Conservation (phyloP, 2,797 vertebrate species). For the Eulemur albifrons region DNA sequence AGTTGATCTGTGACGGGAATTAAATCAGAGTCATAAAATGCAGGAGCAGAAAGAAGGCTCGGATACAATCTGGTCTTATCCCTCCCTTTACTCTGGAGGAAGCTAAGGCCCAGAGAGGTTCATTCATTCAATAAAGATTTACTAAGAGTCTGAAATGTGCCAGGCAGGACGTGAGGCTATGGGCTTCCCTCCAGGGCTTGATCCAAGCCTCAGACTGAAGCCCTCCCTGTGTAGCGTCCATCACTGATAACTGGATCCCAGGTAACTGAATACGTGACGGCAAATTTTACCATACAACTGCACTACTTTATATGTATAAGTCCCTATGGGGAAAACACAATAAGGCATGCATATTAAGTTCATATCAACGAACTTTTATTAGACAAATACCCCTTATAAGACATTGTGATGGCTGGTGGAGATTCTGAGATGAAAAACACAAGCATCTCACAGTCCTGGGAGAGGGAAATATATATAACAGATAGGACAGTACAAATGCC, state of each 20-base stretch:
- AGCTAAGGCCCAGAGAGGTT: not conserved
- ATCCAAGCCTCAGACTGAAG: not conserved
- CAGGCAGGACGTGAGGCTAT: not conserved
- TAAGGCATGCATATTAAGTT: not conserved
- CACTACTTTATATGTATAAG: not conserved
- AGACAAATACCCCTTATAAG: not conserved
- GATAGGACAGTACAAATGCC: not conserved
- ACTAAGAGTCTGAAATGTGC: not conserved
- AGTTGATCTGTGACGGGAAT: not conserved
- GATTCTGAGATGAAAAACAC: not conserved
- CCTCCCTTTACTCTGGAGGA: not conserved
- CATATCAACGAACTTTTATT: not conserved
- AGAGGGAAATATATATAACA: not conserved
- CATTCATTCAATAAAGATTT: constrained; percentile 13
- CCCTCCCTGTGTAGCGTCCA: not conserved
- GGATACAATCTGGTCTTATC: not conserved
- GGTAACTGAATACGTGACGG: not conserved
- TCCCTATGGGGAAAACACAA: not conserved
- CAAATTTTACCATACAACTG: not conserved
- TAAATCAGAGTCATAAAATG: not conserved
- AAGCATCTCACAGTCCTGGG: not conserved
- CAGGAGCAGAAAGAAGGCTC: not conserved
- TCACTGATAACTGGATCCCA: not conserved
- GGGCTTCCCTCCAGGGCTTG: not conserved
- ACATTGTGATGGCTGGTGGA: not conserved